phyloP scores from a whole-genome alignment of 2,113 vertebrate species.

The Callorhinus ursinus region DNA sequence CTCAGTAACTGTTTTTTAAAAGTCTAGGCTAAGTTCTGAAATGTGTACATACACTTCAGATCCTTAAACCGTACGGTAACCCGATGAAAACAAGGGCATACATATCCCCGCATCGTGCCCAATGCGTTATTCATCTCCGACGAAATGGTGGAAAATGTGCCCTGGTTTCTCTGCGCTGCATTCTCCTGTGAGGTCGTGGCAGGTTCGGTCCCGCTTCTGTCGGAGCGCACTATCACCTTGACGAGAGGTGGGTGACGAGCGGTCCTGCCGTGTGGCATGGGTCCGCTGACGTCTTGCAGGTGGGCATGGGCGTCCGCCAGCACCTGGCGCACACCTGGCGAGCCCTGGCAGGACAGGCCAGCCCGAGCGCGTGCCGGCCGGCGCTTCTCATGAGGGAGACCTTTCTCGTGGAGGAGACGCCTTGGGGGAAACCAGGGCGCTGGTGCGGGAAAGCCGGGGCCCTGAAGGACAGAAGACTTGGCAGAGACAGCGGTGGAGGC shows the following conservation, averaged over 20 bases:
- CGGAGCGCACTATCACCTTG: not conserved
- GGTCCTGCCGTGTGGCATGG: rapidly evolving
- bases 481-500: not conserved
- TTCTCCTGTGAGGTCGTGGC: not conserved
- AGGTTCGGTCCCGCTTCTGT: not conserved
- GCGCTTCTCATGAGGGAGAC: not conserved
- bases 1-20: not conserved
- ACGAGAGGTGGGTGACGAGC: not conserved
- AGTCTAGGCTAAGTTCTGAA: not conserved
- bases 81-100: too few species aligned
- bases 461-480: not conserved
- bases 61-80: not conserved
- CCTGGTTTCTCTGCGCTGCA: not conserved
- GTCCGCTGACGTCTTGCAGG: not conserved
- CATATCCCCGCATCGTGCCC: rapidly evolving
- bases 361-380: rapidly evolving
- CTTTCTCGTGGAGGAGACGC: not conserved
- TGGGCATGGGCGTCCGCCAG: not conserved
- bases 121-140: not conserved
- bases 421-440: not conserved
- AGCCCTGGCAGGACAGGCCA: too few species aligned
- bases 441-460: too few species aligned
- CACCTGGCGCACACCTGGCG: rapidly evolving
- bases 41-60: not conserved
- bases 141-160: not conserved